These are phyloP conservation scores for Trachymyrmex septentrionalis DNA, from an alignment of 1,140 invertebrate species.

Conservation along the genomic window DNA sequence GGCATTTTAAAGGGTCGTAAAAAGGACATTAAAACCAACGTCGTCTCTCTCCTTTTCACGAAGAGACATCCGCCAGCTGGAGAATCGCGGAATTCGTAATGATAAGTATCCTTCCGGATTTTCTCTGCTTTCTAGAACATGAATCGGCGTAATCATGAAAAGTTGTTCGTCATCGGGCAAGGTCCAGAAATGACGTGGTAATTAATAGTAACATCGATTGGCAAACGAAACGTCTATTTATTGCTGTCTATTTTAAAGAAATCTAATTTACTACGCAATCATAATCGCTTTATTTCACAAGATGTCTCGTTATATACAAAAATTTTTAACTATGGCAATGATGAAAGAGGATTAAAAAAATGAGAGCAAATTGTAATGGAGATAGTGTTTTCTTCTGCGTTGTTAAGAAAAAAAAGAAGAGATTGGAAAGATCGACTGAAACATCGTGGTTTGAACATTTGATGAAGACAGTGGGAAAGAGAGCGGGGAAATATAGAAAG, in stretches of 20 bases:
- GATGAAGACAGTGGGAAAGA: slow-evolving; percentile 2
- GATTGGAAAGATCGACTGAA: slow-evolving; percentile 35
- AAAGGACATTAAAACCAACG: slow-evolving; percentile 84
- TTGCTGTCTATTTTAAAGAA: background rate
- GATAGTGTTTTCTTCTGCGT: background rate
- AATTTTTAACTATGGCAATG: slow-evolving; percentile 30
- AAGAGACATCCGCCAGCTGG: slow-evolving; percentile 56
- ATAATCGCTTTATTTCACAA: slow-evolving; percentile 9
- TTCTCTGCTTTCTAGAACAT: background rate
- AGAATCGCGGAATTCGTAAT: slow-evolving; percentile 33
- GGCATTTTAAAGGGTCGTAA: slow-evolving; percentile 86
- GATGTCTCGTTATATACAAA: background rate
- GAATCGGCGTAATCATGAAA: background rate
- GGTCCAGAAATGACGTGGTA: background rate
- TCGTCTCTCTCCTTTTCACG: slow-evolving; percentile 69
- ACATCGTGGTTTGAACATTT: slow-evolving; percentile 37
- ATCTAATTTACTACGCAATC: background rate
- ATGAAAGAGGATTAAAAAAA: background rate
- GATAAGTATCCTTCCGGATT: slow-evolving; percentile 4
- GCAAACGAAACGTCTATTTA: background rate
- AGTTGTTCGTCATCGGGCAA: background rate
- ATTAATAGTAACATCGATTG: background rate
- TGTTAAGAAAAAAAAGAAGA: slow-evolving; percentile 19
- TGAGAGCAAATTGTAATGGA: background rate
- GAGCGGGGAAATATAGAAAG: background rate